Percentiles rank a stretch among this genome's conserved stretches.
These are phyloP conservation scores for Acleris sparsana DNA, from an alignment of 2,888 invertebrate species.

Conservation along the genomic window DNA sequence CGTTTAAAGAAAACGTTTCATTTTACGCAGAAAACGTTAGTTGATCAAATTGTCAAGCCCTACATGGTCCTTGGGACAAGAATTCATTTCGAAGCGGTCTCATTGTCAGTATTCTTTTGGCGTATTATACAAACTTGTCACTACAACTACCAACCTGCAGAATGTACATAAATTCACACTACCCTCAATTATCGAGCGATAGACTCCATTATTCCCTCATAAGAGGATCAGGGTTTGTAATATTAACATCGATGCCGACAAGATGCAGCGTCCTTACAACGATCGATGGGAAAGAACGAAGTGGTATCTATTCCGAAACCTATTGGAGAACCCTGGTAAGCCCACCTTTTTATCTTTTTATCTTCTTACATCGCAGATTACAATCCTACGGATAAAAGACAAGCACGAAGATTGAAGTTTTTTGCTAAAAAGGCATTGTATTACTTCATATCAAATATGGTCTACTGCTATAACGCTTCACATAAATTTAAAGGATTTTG, in stretches of 20 bases:
- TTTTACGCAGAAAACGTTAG: not conserved
- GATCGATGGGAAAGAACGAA: constrained; percentile 28
- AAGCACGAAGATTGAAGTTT: no score
- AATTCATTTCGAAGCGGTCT: not conserved
- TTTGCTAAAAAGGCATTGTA: no score
- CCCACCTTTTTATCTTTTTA: not conserved
- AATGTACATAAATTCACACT: not conserved
- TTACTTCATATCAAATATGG: no score
- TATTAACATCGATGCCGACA: not conserved
- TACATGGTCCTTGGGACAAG: not conserved
- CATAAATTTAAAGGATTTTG: no score
- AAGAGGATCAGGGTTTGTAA: no score
- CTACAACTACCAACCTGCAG: not conserved
- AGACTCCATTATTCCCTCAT: not conserved
- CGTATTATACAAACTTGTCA: not conserved
- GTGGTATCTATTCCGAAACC: constrained; percentile 7
- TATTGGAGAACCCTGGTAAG: constrained; percentile 22
- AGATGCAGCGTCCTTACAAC: constrained; percentile 9
- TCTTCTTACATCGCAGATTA: not conserved
- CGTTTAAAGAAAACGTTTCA: not conserved
- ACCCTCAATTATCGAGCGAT: not conserved
- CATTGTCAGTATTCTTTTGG: not conserved
- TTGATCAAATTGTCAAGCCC: not conserved
- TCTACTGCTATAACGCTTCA: no score
- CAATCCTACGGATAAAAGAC: no score